A percentile compares a stretch with the other conserved stretches of the same genome.
Evolutionary conservation across 1,140 invertebrate species (phyloP).

Genomic region (Nasonia giraulti): DNA sequence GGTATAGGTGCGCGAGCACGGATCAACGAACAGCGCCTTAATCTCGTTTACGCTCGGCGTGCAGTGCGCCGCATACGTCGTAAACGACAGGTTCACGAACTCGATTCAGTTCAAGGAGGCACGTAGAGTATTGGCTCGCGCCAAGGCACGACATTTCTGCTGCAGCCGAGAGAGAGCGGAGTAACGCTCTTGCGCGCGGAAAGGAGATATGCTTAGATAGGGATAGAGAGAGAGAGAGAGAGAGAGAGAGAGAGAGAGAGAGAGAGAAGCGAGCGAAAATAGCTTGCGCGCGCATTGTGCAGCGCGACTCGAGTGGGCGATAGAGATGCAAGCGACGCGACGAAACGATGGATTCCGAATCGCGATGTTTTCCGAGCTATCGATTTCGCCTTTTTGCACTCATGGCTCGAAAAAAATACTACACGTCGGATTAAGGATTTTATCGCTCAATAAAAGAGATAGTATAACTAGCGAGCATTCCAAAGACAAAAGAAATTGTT

Average conservation of each 20-base stretch:
- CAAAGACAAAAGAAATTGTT: neutral
- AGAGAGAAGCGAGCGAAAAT: constrained; percentile 33
- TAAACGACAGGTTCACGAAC: constrained; percentile 55
- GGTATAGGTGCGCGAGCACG: neutral
- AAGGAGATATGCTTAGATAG: constrained; percentile 34
- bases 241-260: neutral
- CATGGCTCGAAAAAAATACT: neutral
- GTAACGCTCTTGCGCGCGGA: neutral
- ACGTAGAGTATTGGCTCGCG: constrained; percentile 34
- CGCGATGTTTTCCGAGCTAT: neutral
- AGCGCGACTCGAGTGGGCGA: neutral
- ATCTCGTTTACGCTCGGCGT: constrained; percentile 39
- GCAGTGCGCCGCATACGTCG: neutral
- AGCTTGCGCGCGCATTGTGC: neutral
- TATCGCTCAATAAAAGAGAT: neutral
- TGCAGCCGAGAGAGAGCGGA: neutral
- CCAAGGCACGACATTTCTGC: neutral
- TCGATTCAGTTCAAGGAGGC: constrained; percentile 57
- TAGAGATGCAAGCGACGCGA: no score
- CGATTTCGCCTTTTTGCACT: neutral
- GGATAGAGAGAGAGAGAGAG: neutral
- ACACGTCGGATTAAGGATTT: neutral
- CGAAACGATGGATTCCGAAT: neutral
- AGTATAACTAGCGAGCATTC: neutral
- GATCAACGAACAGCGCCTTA: constrained; percentile 44